A percentile compares a stretch with the other conserved stretches of the same genome.
phyloP scores from a whole-genome alignment of 2,888 invertebrate species.

The Chloroclystis v-ata region DNA sequence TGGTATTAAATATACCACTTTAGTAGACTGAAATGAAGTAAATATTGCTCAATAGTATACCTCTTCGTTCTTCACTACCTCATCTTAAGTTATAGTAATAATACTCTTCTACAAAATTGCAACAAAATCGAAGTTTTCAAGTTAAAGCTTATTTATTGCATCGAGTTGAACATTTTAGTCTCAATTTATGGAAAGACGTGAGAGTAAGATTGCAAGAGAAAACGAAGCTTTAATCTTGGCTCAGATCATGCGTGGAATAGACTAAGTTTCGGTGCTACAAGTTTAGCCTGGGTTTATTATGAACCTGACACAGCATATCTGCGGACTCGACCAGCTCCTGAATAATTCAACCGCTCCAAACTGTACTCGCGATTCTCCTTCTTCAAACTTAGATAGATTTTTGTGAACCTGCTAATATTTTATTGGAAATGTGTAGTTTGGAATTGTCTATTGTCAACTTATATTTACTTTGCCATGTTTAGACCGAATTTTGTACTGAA shows the following conservation, averaged over 20 bases:
- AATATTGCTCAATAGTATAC: too few relatives aligned
- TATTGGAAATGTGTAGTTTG: slow-evolving; percentile 2
- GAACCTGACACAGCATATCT: slow-evolving; percentile 47
- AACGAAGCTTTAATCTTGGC: slow-evolving; percentile 11
- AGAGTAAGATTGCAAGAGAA: slow-evolving; percentile 1
- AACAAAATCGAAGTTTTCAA: too few relatives aligned
- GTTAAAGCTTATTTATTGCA: too few relatives aligned
- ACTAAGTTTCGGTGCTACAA: slow-evolving; percentile 31
- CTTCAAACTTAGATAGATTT: slow-evolving; percentile 32
- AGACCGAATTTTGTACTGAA: not conserved
- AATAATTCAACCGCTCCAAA: slow-evolving; percentile 52
- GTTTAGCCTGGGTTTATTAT: slow-evolving; percentile 42
- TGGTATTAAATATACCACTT: too few relatives aligned
- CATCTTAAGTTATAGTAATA: too few relatives aligned
- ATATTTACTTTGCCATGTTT: not conserved
- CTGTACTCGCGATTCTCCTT: slow-evolving; percentile 49
- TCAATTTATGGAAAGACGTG: too few relatives aligned
- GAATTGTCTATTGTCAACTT: not conserved
- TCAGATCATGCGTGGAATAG: slow-evolving; percentile 29
- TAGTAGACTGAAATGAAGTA: too few relatives aligned
- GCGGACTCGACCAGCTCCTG: slow-evolving; percentile 36
- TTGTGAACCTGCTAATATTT: slow-evolving; percentile 8
- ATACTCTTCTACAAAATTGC: too few relatives aligned
- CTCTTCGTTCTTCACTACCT: too few relatives aligned
- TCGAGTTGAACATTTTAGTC: too few relatives aligned